Evolutionary conservation across 2,113 vertebrate species (phyloP).

Genomic region (Rhea americana): DNA sequence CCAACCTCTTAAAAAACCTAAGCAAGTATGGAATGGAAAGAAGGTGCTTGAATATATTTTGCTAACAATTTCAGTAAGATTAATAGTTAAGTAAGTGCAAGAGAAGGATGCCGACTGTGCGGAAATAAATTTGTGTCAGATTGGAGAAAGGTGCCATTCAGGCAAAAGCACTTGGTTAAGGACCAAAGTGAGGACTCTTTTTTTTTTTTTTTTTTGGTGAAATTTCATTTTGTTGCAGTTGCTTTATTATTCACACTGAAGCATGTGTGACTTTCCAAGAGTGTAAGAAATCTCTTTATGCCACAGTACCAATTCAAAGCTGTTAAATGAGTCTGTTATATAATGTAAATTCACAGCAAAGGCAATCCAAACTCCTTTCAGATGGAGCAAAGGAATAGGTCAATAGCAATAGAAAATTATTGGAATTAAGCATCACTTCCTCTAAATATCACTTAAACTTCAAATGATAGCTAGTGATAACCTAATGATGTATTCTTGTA

Average conservation of each 20-base stretch:
- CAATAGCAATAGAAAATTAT: not conserved
- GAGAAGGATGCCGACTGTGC: not conserved
- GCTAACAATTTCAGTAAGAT: not conserved
- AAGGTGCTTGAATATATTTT: not conserved
- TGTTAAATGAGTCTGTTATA: not conserved
- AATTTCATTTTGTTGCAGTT: not conserved
- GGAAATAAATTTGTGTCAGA: too few species aligned
- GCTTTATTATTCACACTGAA: not conserved
- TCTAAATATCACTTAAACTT: not conserved
- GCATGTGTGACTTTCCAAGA: fast-evolving
- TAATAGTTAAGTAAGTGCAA: not conserved
- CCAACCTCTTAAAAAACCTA: too few species aligned
- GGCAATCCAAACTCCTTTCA: not conserved
- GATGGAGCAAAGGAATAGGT: not conserved
- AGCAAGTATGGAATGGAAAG: not conserved
- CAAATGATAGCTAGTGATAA: not conserved
- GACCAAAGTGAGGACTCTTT: too few species aligned
- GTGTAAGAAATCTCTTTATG: not conserved
- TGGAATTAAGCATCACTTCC: not conserved
- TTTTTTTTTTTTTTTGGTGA: too few species aligned
- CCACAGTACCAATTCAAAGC: not conserved
- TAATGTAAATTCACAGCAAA: not conserved
- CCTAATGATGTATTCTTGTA: too few species aligned
- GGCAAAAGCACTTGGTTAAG: not conserved
- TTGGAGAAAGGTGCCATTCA: not conserved